Evolutionary conservation across 2,113 vertebrate genomes (phyloP).

Genomic region (Brachypodius melanocephalos): DNA sequence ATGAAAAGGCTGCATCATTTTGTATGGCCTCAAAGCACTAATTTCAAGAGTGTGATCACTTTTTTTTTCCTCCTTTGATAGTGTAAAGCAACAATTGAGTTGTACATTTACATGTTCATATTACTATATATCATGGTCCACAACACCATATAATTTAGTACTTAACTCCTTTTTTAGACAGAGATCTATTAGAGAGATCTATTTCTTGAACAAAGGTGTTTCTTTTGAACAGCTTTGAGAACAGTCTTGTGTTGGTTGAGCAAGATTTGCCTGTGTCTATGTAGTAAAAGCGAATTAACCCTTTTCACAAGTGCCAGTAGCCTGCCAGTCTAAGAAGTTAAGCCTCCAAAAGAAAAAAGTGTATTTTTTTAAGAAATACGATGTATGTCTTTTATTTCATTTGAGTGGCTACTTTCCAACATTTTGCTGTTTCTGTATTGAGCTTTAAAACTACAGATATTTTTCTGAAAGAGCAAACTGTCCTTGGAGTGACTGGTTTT

Average conservation of each 20-base stretch:
- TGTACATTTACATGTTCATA: neutral
- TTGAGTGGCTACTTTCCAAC: neutral
- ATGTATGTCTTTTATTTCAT: neutral
- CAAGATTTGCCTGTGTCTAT: neutral
- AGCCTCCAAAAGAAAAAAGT: neutral
- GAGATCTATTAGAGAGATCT: neutral
- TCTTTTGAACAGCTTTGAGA: neutral
- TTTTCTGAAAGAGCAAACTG: neutral
- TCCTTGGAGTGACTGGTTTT: neutral
- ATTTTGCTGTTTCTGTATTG: neutral
- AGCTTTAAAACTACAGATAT: neutral
- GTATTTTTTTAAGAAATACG: neutral
- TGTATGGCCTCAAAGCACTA: neutral
- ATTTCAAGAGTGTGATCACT: fast-evolving
- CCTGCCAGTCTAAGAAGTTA: neutral
- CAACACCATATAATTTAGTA: neutral
- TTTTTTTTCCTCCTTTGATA: neutral
- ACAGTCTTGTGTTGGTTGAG: neutral
- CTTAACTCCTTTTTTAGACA: neutral
- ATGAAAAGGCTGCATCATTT: neutral
- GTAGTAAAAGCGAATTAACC: neutral
- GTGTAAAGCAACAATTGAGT: neutral
- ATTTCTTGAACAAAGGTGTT: neutral
- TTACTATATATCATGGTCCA: neutral
- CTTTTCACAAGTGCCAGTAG: neutral